phyloP scores from a whole-genome alignment of 2,797 vertebrate species.

The Onychomys leucogaster region DNA sequence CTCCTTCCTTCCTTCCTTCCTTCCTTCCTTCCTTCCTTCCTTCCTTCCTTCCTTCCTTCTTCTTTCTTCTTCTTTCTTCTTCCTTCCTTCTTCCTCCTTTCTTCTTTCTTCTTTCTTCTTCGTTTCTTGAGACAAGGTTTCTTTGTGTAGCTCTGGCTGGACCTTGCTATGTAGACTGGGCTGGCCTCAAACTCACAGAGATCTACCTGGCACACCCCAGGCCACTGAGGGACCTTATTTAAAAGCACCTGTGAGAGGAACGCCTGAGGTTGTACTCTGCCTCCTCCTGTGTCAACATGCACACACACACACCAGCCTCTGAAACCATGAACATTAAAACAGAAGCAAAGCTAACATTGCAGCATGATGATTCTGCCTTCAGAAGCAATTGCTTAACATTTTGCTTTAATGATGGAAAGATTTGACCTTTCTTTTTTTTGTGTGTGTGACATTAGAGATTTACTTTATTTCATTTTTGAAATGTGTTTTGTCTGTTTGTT shows the following conservation, averaged over 20 bases:
- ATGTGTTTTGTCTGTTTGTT: background rate
- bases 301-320: background rate
- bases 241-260: background rate
- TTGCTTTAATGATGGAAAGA: conserved; percentile 29
- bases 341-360: conserved; percentile 3
- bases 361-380: conserved; percentile 14
- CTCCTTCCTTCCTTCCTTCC: too few relatives aligned
- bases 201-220: background rate
- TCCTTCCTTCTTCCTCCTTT: too few relatives aligned
- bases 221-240: background rate
- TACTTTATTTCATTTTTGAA: conserved; percentile 49
- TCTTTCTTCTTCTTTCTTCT: too few relatives aligned
- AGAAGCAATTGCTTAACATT: conserved; percentile 7
- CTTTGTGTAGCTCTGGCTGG: background rate
- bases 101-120: too few relatives aligned
- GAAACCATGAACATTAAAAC: conserved; percentile 40
- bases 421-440: conserved; percentile 12
- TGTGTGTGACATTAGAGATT: conserved; percentile 4
- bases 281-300: background rate
- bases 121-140: background rate
- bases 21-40: too few relatives aligned
- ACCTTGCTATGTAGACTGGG: background rate
- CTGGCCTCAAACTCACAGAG: background rate
- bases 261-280: too few relatives aligned
- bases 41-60: too few relatives aligned